Base-by-base conservation (phyloP, 1,140 invertebrate species). In the Scaptomyza graminum region DNA sequence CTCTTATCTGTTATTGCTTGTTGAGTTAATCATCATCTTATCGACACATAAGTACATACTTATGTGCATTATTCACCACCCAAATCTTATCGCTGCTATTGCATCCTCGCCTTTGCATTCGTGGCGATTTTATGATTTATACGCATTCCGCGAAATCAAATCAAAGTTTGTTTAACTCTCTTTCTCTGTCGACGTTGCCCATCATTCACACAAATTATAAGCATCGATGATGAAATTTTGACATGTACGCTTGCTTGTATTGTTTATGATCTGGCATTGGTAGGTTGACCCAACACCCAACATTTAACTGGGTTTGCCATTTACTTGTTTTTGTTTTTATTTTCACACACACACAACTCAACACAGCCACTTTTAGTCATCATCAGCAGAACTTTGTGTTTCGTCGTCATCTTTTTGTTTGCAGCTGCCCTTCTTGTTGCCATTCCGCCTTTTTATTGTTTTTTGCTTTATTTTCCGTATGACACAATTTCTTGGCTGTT, bases 401-500 rank as follows among this genome's bases (percentile, higher is more conserved):
- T 67, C 74, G 74, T 62, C 74, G 57, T 72, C 39, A 61, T 39
- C 37, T 7, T 39, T 11, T 12, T 57, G 39, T 56, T 71, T n/a
- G 55, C 69, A 59, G 55, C 62, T 67, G 39, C 41, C 49, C 28
- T 60, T 67, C 41, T 56, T 60, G 47, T 70, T 59, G 66, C 28
- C 51, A 46, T 61, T 74, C 49, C 47, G 70, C 12, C 31, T 37
- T 61, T 55, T 67, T 63, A 54, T 61, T n/a, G n/a, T n/a, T n/a
- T n/a, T 55, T 67, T 63, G 50, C 57, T 79, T 77, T 81, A 75
- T 82, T 82, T 87, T 87, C 64, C 79, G 88, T 82, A 88, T 87
- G 82, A 87, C 82, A 87, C 82, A 87, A 82, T 87, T 84, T 76
- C 76, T 64, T n/a, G 64, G 66, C 71, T 88, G 78, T 77, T 87